Base-by-base conservation (phyloP, 2,113 vertebrate genomes). In the Sylvilagus bachmani region DNA sequence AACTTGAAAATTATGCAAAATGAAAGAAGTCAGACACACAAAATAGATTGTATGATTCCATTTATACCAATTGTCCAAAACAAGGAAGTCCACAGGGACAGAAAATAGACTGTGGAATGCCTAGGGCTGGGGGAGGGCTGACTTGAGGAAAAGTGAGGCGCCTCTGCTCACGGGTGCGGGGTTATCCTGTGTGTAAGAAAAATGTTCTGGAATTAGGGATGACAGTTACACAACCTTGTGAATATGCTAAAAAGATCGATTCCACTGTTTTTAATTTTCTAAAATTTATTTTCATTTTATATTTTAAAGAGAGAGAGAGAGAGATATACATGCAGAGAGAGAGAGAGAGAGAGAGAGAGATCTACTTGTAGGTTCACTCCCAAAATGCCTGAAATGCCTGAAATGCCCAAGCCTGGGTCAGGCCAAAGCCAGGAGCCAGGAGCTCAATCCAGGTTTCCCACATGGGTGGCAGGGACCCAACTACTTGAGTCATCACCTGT, bases 61-160 rank as follows among this genome's bases (percentile, higher is more conserved):
- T 53, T 84, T 62, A 33, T 10, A 69, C 25, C 51, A 87, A 92
- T 55, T 19, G 31, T 61, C 25, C 38, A 87, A 36, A 92, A 51
- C 8, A 93, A 84, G 62, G 36, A 93, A 83, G 55, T 29, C 29
- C n/a, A 38, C 0, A 38, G 75, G 33, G 17, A 38, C 4, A n/a
- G 24, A 73, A 81, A 71, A 14, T 17, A 67, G 62, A 88, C 13
- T 29, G n/a, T 6, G 12, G 16, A 17, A 25, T 22, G 21, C 4
- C 16, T 27, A 55, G 64, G 53, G 6, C 5, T 1, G 3, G 13
- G 36, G 6, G 27, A 49, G 9, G 6, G 1, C 3, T 27, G 14
- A 6, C 2, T 19, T 19, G 61, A 62, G 31, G 9, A 31, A 11
- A 58, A 75, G 0, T 2, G 17, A 12, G 33, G 6, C 29, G 25